Evolutionary conservation across 2,113 vertebrate species (phyloP), one percentile per base, ranked within the genome.

Genomic region (Malurus elegans): DNA sequence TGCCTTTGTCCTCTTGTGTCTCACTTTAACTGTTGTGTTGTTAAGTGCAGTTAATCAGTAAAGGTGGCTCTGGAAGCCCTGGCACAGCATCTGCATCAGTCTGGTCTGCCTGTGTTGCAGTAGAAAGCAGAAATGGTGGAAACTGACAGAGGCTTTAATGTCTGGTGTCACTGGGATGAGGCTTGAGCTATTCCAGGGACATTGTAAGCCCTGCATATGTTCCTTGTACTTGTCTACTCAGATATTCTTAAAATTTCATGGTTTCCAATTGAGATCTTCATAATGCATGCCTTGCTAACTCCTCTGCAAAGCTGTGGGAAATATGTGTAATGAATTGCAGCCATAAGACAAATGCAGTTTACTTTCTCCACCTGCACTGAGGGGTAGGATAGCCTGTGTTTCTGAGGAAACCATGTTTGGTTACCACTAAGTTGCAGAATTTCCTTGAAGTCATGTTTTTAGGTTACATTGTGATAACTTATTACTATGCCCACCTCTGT

Each of bases 401-500:
- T 18, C 1, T 76, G 80, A 70, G 45, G 50, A 83, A 69, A 76
- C 40, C 9, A 1, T 62, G 3, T 65, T 73, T 84, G 32, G 3
- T 93, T 93, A 57, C 42, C 28, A 16, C 28, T 36, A 53, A 80
- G 25, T 45, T 81, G 73, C 14, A 14, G 31, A 76, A 95, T 54
- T 44, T 60, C 40, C 54, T 86, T 0, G 0, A 88, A 91, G 28
- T 61, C 12, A 1, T 67, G 17, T 36, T 60, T 79, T 7, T 58
- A 9, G 28, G 5, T 80, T 90, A 51, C 18, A 13, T 48, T 2
- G 2, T 2, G 4, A 19, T 84, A 42, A 29, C 16, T 54, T 79
- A 18, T 8, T 88, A 13, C 23, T 64, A 0, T 75, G n/a, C 11
- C 14, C 2, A 0, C 66, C 36, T 64, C 48, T 54, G 23, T 83